phyloP scores from a whole-genome alignment of 2,113 vertebrate genomes.

The Calyptomena viridis region DNA sequence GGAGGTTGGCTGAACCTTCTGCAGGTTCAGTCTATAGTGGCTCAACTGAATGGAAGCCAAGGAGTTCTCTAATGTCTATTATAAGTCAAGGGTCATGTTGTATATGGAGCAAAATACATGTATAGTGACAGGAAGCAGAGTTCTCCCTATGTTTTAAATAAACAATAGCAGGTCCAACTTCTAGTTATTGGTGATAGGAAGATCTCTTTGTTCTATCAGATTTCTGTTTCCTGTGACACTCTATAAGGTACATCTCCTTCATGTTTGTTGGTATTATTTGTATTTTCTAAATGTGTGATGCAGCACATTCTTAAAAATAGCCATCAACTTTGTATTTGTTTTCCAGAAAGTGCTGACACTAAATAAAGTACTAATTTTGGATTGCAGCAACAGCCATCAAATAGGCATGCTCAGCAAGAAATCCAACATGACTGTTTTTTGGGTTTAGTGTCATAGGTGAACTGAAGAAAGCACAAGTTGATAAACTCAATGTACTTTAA shows the following conservation, averaged over 20 bases:
- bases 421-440: not conserved
- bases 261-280: slow-evolving; percentile 11
- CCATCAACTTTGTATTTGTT: slow-evolving; percentile 54
- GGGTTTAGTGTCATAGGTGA: slow-evolving; percentile 26
- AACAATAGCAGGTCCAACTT: slow-evolving; percentile 1
- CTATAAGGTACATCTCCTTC: slow-evolving; percentile 18
- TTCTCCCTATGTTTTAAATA: not conserved
- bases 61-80: not conserved
- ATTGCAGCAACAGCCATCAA: slow-evolving; percentile 9
- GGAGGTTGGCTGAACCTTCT: slow-evolving; percentile 42
- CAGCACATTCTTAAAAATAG: slow-evolving; percentile 58
- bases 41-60: slow-evolving; percentile 8
- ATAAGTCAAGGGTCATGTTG: slow-evolving; percentile 23
- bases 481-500: not conserved
- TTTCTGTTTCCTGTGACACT: slow-evolving; percentile 58
- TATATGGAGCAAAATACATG: slow-evolving; percentile 28
- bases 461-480: not conserved
- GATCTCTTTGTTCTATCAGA: slow-evolving; percentile 18
- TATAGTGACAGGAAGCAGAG: slow-evolving; percentile 35
- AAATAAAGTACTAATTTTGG: slow-evolving; percentile 24
- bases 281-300: slow-evolving; percentile 42
- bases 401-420: slow-evolving; percentile 40
- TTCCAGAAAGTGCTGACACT: slow-evolving; percentile 53
- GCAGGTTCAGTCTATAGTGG: not conserved
- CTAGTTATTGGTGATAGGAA: slow-evolving; percentile 20